Percentiles rank a stretch among this genome's conserved stretches.
Evolutionary conservation across 2,888 invertebrate genomes (phyloP).

Genomic region (Morinoia aosen): DNA sequence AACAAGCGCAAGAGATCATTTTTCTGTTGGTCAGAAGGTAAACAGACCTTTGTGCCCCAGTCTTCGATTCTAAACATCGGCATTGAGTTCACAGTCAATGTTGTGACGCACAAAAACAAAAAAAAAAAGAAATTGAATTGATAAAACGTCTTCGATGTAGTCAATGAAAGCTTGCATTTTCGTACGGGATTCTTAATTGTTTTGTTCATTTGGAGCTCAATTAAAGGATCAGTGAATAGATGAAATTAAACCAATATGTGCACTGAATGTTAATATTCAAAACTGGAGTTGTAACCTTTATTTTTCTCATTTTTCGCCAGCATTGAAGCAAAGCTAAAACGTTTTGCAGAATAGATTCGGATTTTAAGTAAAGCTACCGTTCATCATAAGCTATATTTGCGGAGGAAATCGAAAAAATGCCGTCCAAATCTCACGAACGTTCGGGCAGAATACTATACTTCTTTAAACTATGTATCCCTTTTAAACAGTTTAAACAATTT

Average conservation of each 20-base stretch:
- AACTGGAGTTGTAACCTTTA: no score
- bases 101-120: neutral
- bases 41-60: neutral
- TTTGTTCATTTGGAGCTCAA: neutral
- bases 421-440: no score
- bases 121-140: neutral
- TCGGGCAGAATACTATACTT: no score
- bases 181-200: neutral
- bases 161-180: neutral
- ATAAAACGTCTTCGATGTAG: neutral
- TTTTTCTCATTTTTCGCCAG: no score
- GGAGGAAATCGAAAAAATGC: no score
- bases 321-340: no score
- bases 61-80: neutral
- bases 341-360: no score
- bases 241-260: neutral
- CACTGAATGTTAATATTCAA: no score
- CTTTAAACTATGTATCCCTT: no score
- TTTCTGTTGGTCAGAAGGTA: neutral
- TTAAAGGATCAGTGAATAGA: neutral
- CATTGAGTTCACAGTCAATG: neutral
- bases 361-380: no score
- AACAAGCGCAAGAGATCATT: neutral
- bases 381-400: no score
- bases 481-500: no score